Evolutionary conservation across 1,140 invertebrate species (phyloP), one percentile per base, ranked within the genome.

Genomic region (Drosophila neocordata): DNA sequence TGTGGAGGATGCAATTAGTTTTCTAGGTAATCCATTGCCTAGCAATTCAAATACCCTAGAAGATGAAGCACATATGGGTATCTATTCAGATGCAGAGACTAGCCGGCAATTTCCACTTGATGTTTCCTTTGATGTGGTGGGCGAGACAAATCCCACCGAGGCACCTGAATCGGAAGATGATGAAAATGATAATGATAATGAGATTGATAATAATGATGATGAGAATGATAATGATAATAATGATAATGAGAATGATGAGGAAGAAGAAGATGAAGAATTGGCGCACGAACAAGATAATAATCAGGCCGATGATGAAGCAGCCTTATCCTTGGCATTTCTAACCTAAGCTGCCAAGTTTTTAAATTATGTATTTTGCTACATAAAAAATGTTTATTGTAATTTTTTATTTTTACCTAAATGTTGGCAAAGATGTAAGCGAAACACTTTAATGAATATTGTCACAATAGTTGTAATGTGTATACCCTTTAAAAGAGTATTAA

Each of bases 71-170:
- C 71, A 64, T 34, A 27, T 81, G 37, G 66, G 66, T 2, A 51
- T 72, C 1, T 82, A 76, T 31, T 73, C 61, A 11, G 80, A 76
- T 31, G 44, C 35, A 0, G 73, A 69, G 5, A 53, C 24, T n/a
- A 56, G 55, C 48, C 31, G 22, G 41, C n/a, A 24, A 4, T 72
- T 48, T 12, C 18, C 38, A 34, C 12, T 74, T 12, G 56, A 38
- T 11, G 13, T 67, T 4, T 27, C 55, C 4, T 55, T 82, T 20
- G 70, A 77, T 60, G 79, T 71, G 12, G 76, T 62, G 7, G 66
- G 67, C 8, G 71, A 66, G 9, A 57, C 62, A 6, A 63, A 66
- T 13, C 11, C 35, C 3, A 20, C 37, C 12, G 34, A 57, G 13
- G 44, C 38, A 7, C 61, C 35, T 6, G 35, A 41, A 13, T 52